Evolutionary conservation across 2,888 invertebrate species (phyloP), one percentile per base, ranked within the genome.

Genomic region (Nemotelus nigrinus): DNA sequence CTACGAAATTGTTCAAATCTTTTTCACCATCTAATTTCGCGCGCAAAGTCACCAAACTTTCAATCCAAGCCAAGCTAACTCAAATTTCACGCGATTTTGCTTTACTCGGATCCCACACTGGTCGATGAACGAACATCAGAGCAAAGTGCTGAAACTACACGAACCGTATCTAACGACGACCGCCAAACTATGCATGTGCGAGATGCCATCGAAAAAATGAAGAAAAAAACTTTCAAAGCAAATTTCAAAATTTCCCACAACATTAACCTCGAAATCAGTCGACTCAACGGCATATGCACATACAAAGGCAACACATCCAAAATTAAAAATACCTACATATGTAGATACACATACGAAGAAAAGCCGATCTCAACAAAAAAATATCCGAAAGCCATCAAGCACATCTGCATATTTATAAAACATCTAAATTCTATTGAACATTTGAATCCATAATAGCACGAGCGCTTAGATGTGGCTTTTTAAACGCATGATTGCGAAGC

Each of bases 381-480:
- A 10, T 5, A 58, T 58, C 58, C n/a, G 10, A 7, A 58, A 6
- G 25, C n/a, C n/a, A 58, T n/a, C 25, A 6, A 58, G 58, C 25
- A 58, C 58, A 58, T 58, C 58, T 58, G 58, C 58, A 58, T 58
- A 58, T 58, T 25, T 4, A 25, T 5, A 8, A 58, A 58, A 58
- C 7, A 25, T n/a, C 58, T 6, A 58, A 58, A 58, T 58, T 7
- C n/a, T 58, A 58, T 58, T n/a, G n/a, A 8, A 5, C 58, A 58
- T 58, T n/a, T n/a, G 25, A 8, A 10, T 25, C 58, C 58, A n/a
- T 58, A 58, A 58, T 10, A 58, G 5, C 10, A 25, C 5, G 58
- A n/a, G 25, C 58, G n/a, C 53, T 25, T 25, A 58, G 58, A 58
- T 58, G 25, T 58, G 8, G 25, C 25, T 25, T 25, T 50, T 50